A percentile compares a stretch with the other conserved stretches of the same genome.
These are phyloP conservation scores for Halocynthia roretzi DNA, from an alignment of 23 tunicate genomes.

Conservation along the genomic window DNA sequence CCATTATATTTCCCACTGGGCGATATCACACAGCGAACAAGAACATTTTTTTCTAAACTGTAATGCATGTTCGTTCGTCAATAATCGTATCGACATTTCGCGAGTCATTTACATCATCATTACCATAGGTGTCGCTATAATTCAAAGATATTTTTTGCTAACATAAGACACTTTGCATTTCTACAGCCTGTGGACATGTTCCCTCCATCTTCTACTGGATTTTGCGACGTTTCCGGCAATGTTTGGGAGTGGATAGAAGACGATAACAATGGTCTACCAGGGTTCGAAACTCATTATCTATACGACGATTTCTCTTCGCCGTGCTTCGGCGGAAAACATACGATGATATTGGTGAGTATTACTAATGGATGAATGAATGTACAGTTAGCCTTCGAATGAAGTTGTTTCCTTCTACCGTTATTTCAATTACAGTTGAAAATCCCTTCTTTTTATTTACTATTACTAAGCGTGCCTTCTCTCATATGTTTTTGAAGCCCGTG, in stretches of 20 bases:
- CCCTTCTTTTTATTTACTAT: not conserved
- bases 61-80: too few species aligned
- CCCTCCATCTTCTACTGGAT: constrained; percentile 38
- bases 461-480: too few species aligned
- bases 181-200: constrained; percentile 69
- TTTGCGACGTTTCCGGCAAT: constrained; percentile 71
- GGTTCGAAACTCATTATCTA: constrained; percentile 39
- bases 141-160: not conserved
- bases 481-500: too few species aligned
- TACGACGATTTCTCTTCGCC: constrained; percentile 83
- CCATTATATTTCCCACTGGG: not conserved
- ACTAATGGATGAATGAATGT: not conserved
- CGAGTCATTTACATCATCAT: too few species aligned
- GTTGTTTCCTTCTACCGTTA: too few species aligned
- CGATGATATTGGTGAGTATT: constrained; percentile 45
- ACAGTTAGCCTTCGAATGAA: too few species aligned
- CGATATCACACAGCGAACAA: not conserved
- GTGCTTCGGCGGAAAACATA: constrained; percentile 81
- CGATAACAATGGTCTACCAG: constrained; percentile 84
- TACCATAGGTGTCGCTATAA: too few species aligned
- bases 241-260: constrained; percentile 95
- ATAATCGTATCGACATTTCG: too few species aligned
- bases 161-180: not conserved
- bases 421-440: not conserved
- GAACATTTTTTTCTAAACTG: too few species aligned